phyloP scores from a whole-genome alignment of 1,140 invertebrate species.

The Zaprionus camerounensis region DNA sequence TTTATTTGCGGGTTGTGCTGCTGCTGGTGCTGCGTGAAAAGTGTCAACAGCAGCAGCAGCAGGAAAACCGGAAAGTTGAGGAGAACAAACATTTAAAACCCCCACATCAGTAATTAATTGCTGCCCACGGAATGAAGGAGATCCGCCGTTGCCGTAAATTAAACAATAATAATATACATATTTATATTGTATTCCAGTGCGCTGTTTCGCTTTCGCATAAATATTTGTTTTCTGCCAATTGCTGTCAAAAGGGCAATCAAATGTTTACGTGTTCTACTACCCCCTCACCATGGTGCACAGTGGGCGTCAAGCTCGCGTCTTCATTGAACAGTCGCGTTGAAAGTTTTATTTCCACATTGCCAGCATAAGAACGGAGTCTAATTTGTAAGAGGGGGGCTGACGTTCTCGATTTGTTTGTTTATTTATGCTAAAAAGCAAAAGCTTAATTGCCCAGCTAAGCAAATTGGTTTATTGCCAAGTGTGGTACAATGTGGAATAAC shows the following conservation, averaged over 20 bases:
- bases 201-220: constrained; percentile 2
- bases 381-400: neutral
- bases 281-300: neutral
- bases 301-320: constrained; percentile 8
- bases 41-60: constrained; percentile 22
- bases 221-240: constrained; percentile 21
- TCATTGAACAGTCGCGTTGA: constrained; percentile 27
- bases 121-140: neutral
- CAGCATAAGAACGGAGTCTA: neutral
- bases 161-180: constrained; percentile 20
- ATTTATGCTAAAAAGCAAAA: neutral
- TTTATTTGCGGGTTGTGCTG: neutral
- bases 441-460: neutral
- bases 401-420: neutral
- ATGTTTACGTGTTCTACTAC: constrained; percentile 16
- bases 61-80: constrained; percentile 11
- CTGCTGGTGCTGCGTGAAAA: constrained; percentile 13
- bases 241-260: constrained; percentile 18
- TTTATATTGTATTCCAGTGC: constrained; percentile 1
- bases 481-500: neutral
- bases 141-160: constrained; percentile 17
- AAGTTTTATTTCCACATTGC: constrained; percentile 20
- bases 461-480: neutral
- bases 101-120: constrained; percentile 40
- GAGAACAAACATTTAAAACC: constrained; percentile 22